Conservation (phyloP, 2,113 vertebrate genomes). For the Elgaria multicarinata region DNA sequence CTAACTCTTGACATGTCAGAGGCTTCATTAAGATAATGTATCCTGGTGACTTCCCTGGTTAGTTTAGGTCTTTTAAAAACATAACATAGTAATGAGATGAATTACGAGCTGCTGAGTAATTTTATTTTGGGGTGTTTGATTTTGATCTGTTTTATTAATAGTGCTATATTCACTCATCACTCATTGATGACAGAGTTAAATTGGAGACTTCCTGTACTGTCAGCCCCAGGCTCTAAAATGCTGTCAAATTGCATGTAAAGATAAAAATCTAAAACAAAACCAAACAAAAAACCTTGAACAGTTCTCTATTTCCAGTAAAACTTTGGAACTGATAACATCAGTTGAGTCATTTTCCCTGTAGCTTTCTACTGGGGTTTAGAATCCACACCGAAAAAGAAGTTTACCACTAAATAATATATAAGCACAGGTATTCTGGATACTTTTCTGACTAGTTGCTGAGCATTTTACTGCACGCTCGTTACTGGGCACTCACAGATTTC, state of each 20-base stretch:
- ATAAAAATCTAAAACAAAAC: neutral
- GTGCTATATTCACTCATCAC: neutral
- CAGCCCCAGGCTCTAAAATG: neutral
- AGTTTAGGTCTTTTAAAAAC: neutral
- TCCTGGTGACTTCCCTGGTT: constrained; percentile 13
- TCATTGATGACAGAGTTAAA: constrained; percentile 6
- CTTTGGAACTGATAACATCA: neutral
- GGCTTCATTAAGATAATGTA: neutral
- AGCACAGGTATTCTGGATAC: neutral
- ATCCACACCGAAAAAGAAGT: neutral
- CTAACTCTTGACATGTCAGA: constrained; percentile 19
- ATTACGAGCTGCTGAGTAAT: neutral
- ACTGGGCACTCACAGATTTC: too few relatives aligned
- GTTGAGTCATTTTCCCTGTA: neutral
- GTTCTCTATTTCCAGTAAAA: neutral
- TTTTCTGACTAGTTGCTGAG: neutral
- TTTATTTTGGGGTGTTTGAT: neutral
- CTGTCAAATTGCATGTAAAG: neutral
- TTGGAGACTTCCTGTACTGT: constrained; percentile 1
- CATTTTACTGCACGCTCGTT: too few relatives aligned
- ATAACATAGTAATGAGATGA: neutral
- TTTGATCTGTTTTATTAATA: neutral
- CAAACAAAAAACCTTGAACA: neutral
- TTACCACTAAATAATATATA: neutral
- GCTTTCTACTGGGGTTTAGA: neutral